Conservation (phyloP, 2,113 vertebrate genomes). For the Myotis brandtii region DNA sequence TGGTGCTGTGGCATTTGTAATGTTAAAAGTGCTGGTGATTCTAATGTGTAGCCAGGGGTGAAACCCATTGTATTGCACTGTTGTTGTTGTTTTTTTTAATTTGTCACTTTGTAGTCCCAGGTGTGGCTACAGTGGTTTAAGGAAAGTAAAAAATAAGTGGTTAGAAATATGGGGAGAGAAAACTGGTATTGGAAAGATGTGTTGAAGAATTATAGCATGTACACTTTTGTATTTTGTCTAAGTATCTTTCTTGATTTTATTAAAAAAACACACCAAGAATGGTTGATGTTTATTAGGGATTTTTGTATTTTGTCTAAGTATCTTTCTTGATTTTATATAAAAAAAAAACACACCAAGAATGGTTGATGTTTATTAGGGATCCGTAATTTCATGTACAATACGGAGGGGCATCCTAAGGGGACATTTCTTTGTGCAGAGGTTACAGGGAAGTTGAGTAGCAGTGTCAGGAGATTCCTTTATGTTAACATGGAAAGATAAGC, state of each 20-base stretch:
- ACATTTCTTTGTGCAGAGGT: not conserved
- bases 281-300: not conserved
- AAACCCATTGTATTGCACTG: not conserved
- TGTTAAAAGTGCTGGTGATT: not conserved
- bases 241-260: conserved; percentile 1
- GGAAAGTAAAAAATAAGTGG: not conserved
- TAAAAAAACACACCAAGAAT: not conserved
- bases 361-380: not conserved
- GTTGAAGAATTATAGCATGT: not conserved
- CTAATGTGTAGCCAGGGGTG: not conserved
- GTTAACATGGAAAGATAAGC: not conserved
- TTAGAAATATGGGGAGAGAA: not conserved
- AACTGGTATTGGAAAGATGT: not conserved
- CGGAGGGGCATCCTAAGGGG: not conserved
- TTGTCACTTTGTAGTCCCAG: not conserved
- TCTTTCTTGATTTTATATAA: conserved; percentile 6
- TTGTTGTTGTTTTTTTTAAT: not conserved
- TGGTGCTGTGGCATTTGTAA: not conserved
- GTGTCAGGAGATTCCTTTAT: not conserved
- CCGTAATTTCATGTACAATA: not conserved
- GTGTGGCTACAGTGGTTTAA: not conserved
- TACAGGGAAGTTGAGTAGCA: not conserved
- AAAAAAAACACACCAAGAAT: not conserved
- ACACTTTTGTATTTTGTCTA: not conserved
- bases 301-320: not conserved